Conservation (phyloP, 2,113 vertebrate species). For the Sylvia atricapilla region DNA sequence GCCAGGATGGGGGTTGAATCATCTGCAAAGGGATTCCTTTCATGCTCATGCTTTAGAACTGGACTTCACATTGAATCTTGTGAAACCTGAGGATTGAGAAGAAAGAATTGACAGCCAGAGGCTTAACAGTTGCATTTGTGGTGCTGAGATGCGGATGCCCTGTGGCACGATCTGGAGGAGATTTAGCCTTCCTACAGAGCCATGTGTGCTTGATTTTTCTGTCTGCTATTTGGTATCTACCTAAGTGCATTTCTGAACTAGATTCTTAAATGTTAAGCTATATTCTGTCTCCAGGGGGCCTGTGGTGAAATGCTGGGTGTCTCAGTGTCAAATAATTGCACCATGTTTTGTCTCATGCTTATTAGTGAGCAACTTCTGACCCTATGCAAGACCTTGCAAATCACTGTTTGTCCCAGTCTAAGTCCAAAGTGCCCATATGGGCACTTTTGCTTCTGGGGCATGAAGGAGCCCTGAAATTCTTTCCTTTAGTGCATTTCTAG, state of each 20-base stretch:
- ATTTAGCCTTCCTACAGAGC: not conserved
- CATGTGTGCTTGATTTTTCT: not conserved
- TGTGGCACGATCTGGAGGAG: fast-evolving
- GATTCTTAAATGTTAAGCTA: not conserved
- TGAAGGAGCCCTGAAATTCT: not conserved
- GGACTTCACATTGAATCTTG: not conserved
- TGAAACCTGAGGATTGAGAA: not conserved
- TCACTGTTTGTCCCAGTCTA: not conserved
- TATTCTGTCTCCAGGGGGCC: not conserved
- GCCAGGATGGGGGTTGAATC: not conserved
- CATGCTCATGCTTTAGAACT: not conserved
- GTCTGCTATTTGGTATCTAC: not conserved
- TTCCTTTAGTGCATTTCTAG: not conserved
- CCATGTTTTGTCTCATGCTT: not conserved
- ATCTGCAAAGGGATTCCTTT: not conserved
- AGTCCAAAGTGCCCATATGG: not conserved
- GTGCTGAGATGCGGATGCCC: not conserved
- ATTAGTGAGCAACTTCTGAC: not conserved
- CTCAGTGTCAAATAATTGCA: not conserved
- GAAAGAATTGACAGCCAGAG: not conserved
- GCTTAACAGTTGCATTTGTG: not conserved
- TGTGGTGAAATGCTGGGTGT: not conserved
- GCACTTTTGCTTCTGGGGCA: not conserved
- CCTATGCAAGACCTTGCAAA: not conserved
- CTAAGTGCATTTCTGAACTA: not conserved